Base-by-base conservation (phyloP, 2,888 invertebrate genomes). In the Atethmia centrago region DNA sequence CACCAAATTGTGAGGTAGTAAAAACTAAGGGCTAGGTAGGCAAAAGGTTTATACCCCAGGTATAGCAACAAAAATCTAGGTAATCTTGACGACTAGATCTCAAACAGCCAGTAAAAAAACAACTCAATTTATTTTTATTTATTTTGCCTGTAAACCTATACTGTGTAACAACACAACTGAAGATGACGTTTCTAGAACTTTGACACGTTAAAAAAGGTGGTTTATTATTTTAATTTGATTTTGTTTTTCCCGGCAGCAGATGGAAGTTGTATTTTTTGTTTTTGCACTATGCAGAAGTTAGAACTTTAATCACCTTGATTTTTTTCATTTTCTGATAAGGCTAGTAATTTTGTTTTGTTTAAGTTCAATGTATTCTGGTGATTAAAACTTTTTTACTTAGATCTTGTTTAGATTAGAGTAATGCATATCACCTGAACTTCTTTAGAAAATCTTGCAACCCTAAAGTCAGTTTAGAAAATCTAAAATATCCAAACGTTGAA, bases 61-160 rank as follows among this genome's bases (percentile, higher is more conserved):
- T 51, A 45, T 1, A 64, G 25, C 21, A 64, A 77, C 45, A 74
- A 80, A 80, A 67, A 47, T 51, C 45, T 51, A 71, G 56, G 49
- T 49, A 77, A 82, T 82, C 78, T 68, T 55, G 58, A 68, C 42
- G n/a, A 59, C 77, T 63, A 53, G 25, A 79, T 79, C 64, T 70
- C 51, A 61, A 71, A 64, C 47, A 49, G 58, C 64, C 14, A 42
- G 21, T 42, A 62, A 77, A 77, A 69, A 59, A 51, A 76, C 55
- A 51, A 70, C 69, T 72, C 64, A 64, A 79, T 79, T 70, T 77
- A 59, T 61, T 77, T 78, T 82, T 77, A 82, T 45, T 10, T 64
- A 36, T 42, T 25, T 55, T 31, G 45, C 31, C 25, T 55, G 70
- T 69, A 77, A n/a, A 65, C 70, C 59, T 69, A 77, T 64, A 61